These are phyloP conservation scores for Pagrus major DNA, from an alignment of 2,113 vertebrate species.

Conservation along the genomic window DNA sequence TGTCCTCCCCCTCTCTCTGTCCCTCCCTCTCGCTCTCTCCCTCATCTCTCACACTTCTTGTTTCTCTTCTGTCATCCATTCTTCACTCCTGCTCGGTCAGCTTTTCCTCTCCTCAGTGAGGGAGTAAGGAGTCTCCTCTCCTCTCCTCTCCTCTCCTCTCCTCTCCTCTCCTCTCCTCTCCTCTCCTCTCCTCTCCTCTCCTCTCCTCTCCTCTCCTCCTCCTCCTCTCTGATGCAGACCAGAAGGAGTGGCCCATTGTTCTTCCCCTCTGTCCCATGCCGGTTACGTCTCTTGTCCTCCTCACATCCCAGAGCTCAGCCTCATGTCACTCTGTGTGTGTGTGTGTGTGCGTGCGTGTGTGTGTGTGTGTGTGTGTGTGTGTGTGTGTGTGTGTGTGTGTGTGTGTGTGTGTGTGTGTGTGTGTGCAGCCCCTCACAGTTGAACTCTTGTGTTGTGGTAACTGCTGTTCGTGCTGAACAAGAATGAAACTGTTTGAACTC, in stretches of 20 bases:
- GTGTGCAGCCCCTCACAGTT: neutral
- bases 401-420: neutral
- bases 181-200: neutral
- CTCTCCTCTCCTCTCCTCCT: neutral
- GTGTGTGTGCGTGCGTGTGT: slow-evolving; percentile 12
- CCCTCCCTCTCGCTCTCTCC: neutral
- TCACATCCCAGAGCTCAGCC: neutral
- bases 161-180: neutral
- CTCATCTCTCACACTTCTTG: slow-evolving; percentile 9
- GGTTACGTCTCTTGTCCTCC: neutral
- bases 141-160: neutral
- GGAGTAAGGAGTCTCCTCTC: neutral
- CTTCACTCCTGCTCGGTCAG: neutral
- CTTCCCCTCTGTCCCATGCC: neutral
- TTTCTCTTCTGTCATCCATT: neutral
- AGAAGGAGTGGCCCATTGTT: slow-evolving; percentile 44
- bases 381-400: neutral
- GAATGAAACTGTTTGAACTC: neutral
- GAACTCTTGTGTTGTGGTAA: neutral
- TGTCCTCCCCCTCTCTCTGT: slow-evolving; percentile 37
- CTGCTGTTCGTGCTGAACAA: neutral
- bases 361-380: slow-evolving; percentile 3
- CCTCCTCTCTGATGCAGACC: neutral
- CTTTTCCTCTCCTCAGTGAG: neutral
- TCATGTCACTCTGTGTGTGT: slow-evolving; percentile 16